Evolutionary conservation across 2,888 invertebrate genomes (phyloP), one percentile per base, ranked within the genome.

Genomic region (Papilio protenor): DNA sequence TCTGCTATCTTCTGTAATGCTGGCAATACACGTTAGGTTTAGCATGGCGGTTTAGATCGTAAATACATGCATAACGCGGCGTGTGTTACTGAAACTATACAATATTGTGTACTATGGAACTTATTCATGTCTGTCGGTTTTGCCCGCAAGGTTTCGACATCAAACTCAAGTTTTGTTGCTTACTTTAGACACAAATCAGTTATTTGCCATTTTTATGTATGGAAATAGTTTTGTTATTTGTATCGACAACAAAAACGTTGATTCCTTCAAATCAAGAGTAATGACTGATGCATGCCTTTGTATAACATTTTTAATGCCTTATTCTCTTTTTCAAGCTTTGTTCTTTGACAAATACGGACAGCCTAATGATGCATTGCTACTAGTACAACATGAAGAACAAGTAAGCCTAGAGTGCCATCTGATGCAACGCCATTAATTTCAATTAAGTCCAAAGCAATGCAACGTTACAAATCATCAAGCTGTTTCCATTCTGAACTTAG

Each of bases 1-100:
- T 83, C 85, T 84, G 84, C 84, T 84, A 84, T 85, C 84, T 79
- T 80, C 81, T 78, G 76, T 77, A 61, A 61, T 40, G 45, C 47
- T 57, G n/a, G 57, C 23, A 10, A 59, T 23, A 59, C 57, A 59
- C 57, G 57, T 18, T 59, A 59, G 57, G 57, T 59, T 11, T 12
- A 0, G 1, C 57, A 23, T 10, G 55, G n/a, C 12, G 6, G n/a
- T 52, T 52, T 52, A 4, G 52, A 18, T 40, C 40, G 40, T 40
- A 40, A 40, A 40, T 40, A 40, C 18, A 21, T 59, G 57, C 23
- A 59, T 59, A 12, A 23, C 12, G 12, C 11, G 6, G 6, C 16
- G 18, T 52, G 52, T 52, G 18, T 52, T 5, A 14, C 49, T 49
- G 14, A 5, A 49, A 14, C 49, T 49, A 2, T 49, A 49, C 49